Evolutionary conservation across 2,797 vertebrate species (phyloP), one percentile per base, ranked within the genome.

Genomic region (Microctenopoma steveboyesi): DNA sequence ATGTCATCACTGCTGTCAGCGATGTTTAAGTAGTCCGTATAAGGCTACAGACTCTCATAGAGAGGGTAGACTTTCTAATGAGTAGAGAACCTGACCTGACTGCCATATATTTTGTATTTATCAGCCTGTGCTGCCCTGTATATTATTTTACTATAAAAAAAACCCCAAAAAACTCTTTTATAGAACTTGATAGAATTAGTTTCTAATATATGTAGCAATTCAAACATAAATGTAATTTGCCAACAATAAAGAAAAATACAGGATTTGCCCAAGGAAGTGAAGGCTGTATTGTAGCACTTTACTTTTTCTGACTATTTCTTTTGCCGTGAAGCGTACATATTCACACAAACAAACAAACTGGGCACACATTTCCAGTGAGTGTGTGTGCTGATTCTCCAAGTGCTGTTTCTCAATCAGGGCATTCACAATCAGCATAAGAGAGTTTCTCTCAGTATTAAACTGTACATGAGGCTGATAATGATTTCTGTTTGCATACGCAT

Each of bases 401-500:
- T 76, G 86, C 80, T 53, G 84, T 84, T 90, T 88, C 92, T 95
- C 92, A 93, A 94, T 94, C 93, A 94, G 89, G 92, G 85, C 91
- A 94, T 91, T 93, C 89, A 92, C 89, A 92, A 93, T 94, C 93
- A 93, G 90, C 91, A 92, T 91, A 87, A 88, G 85, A 90, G 87
- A 90, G 86, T 88, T 81, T 88, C 90, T 89, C 90, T 91, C 86
- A 78, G 81, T 89, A 92, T 93, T 92, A 91, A 93, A 94, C 92
- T 94, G 92, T 94, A 92, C 91, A 93, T 94, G 91, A 87, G 89
- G 80, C 89, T 87, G 91, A 94, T 93, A 94, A 93, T 90, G 90
- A 92, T 93, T 93, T 93, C 89, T 93, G 91, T 93, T 93, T 93
- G 92, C 91, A 91, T 92, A 82, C 86, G 81, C 84, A 94, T 93